Conservation (phyloP, 92 coral and sea anemone genomes). For the Epizoanthus stellaris region DNA sequence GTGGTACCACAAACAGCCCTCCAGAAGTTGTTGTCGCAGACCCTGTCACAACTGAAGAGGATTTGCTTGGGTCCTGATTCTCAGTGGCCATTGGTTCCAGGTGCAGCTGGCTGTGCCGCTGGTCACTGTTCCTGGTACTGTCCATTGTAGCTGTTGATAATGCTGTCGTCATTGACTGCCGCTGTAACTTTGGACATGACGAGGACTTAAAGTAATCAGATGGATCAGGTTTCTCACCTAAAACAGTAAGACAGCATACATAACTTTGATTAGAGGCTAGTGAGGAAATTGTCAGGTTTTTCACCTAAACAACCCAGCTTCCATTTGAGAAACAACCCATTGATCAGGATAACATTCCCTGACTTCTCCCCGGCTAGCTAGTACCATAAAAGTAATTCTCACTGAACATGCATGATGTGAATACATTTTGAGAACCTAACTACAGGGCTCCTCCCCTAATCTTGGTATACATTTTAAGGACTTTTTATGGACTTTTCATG, state of each 20-base stretch:
- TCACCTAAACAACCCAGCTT: not conserved
- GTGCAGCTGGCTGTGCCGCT: constrained; percentile 64
- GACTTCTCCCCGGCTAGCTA: too few species aligned
- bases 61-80: constrained; percentile 93
- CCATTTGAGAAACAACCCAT: too few species aligned
- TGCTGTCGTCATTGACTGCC: constrained; percentile 88
- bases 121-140: constrained; percentile 62
- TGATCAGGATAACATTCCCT: too few species aligned
- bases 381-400: too few species aligned
- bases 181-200: constrained; percentile 85
- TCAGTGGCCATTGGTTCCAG: constrained; percentile 90
- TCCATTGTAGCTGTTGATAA: constrained; percentile 78
- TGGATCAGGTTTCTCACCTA: constrained; percentile 95
- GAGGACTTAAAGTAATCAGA: constrained; percentile 89
- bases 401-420: too few species aligned
- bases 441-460: too few species aligned
- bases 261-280: too few species aligned
- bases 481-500: too few species aligned
- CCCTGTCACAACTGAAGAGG: constrained; percentile 46
- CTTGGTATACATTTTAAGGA: too few species aligned
- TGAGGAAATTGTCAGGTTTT: not conserved
- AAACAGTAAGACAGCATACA: not conserved
- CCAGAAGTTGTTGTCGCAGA: constrained; percentile 57
- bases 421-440: too few species aligned
- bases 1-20: constrained; percentile 65